phyloP scores from a whole-genome alignment of 2,888 invertebrate species.

The Margaritifera margaritifera region DNA sequence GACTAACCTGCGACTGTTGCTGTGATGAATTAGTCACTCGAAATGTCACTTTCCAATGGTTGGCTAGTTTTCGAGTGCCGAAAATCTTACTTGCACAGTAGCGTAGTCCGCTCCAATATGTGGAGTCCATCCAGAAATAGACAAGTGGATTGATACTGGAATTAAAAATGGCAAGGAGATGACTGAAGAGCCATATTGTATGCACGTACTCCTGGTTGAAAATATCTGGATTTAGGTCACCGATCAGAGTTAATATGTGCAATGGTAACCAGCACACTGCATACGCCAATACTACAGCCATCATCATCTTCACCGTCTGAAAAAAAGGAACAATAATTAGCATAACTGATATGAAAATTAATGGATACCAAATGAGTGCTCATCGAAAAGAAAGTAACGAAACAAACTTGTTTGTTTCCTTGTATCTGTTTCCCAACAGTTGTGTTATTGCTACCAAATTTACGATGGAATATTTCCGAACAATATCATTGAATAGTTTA shows the following conservation, averaged over 20 bases:
- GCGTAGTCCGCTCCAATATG: slow-evolving; percentile 69
- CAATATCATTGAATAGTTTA: too few relatives aligned
- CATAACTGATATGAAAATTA: too few relatives aligned
- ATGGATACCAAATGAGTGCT: too few relatives aligned
- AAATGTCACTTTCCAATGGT: too few relatives aligned
- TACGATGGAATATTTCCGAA: too few relatives aligned
- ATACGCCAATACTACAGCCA: slow-evolving; percentile 93
- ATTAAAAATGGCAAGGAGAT: slow-evolving; percentile 92
- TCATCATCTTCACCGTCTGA: slow-evolving; percentile 81
- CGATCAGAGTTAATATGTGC: slow-evolving; percentile 90
- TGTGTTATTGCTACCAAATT: too few relatives aligned
- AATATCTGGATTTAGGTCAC: slow-evolving; percentile 45
- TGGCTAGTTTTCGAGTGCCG: neutral
- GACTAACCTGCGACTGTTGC: neutral
- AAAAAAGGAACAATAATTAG: slow-evolving; percentile 21
- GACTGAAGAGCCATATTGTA: slow-evolving; percentile 74
- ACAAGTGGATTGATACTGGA: slow-evolving; percentile 97
- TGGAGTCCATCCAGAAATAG: slow-evolving; percentile 96
- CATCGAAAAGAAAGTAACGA: too few relatives aligned
- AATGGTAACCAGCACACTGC: slow-evolving; percentile 96
- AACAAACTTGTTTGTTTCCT: too few relatives aligned
- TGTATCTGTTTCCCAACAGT: too few relatives aligned
- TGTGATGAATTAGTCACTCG: neutral
- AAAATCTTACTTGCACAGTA: slow-evolving; percentile 18
- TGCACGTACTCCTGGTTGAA: slow-evolving; percentile 42